These are phyloP conservation scores for Lepisosteus osseus DNA, from an alignment of 2,113 vertebrate genomes.

Conservation along the genomic window DNA sequence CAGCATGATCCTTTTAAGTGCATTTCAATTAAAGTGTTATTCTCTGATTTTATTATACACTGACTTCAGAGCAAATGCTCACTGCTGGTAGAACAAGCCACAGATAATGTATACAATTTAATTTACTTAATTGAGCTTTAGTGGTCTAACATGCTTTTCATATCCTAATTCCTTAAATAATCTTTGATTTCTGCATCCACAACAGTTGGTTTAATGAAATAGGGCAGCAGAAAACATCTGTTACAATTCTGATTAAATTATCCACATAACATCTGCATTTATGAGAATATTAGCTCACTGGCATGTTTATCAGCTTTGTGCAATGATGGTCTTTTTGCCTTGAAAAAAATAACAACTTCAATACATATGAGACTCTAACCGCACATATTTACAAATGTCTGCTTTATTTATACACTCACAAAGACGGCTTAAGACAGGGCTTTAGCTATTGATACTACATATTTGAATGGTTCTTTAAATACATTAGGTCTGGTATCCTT, in stretches of 20 bases:
- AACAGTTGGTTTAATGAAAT: slow-evolving; percentile 84
- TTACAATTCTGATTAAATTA: slow-evolving; percentile 74
- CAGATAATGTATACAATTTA: slow-evolving; percentile 91
- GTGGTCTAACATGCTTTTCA: slow-evolving; percentile 89
- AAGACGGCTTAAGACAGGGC: slow-evolving; percentile 17
- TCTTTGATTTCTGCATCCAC: slow-evolving; percentile 79
- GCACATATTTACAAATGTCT: slow-evolving; percentile 26
- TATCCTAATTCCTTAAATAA: slow-evolving; percentile 91
- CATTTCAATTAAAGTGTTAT: slow-evolving; percentile 97
- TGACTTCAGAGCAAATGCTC: slow-evolving; percentile 74
- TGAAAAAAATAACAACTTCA: slow-evolving; percentile 47
- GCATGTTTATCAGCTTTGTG: slow-evolving; percentile 53
- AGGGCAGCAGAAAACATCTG: slow-evolving; percentile 73
- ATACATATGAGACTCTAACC: slow-evolving; percentile 47
- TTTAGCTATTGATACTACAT: slow-evolving; percentile 39
- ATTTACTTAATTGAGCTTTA: slow-evolving; percentile 96
- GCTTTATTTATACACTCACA: slow-evolving; percentile 26
- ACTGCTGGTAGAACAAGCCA: slow-evolving; percentile 76
- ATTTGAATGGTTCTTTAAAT: slow-evolving; percentile 38
- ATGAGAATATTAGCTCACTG: slow-evolving; percentile 66
- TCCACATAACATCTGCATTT: slow-evolving; percentile 77
- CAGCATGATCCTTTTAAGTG: slow-evolving; percentile 96
- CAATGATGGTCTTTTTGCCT: slow-evolving; percentile 54
- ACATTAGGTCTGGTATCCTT: slow-evolving; percentile 35
- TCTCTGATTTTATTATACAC: slow-evolving; percentile 94